phyloP scores from a whole-genome alignment of 2,113 vertebrate genomes.

The Actenoides hombroni region DNA sequence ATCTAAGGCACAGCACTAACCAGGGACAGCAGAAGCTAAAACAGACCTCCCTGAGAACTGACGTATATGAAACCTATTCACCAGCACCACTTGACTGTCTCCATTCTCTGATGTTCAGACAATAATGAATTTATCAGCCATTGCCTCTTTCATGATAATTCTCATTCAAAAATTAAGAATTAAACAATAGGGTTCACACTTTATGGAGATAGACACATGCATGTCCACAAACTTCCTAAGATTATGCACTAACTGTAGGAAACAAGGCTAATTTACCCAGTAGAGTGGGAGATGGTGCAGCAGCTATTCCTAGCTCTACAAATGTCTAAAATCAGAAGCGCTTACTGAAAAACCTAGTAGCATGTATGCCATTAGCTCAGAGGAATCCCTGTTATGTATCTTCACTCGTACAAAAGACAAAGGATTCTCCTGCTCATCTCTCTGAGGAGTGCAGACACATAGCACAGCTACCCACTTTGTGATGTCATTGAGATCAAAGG shows the following conservation, averaged over 20 bases:
- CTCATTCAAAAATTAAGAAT: not conserved
- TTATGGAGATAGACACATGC: not conserved
- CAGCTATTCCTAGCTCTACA: not conserved
- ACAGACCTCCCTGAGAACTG: not conserved
- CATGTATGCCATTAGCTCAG: rapidly evolving
- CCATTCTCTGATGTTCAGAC: not conserved
- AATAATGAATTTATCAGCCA: not conserved
- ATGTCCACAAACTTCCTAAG: not conserved
- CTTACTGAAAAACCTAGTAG: not conserved
- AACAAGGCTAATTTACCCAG: not conserved
- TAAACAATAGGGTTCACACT: not conserved
- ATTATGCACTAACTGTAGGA: not conserved
- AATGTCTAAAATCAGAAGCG: not conserved
- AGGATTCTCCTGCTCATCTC: not conserved
- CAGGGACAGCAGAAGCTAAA: not conserved
- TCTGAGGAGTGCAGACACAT: not conserved
- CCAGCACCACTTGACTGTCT: rapidly evolving
- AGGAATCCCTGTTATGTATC: not conserved
- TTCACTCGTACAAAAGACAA: not conserved
- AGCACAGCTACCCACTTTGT: not conserved
- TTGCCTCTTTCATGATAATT: not conserved
- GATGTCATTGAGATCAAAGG: not conserved
- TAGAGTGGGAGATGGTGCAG: not conserved
- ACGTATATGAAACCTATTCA: not conserved
- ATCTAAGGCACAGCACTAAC: not conserved